Base-by-base conservation (phyloP, 1,140 invertebrate genomes). In the Lanistes nyassanus region DNA sequence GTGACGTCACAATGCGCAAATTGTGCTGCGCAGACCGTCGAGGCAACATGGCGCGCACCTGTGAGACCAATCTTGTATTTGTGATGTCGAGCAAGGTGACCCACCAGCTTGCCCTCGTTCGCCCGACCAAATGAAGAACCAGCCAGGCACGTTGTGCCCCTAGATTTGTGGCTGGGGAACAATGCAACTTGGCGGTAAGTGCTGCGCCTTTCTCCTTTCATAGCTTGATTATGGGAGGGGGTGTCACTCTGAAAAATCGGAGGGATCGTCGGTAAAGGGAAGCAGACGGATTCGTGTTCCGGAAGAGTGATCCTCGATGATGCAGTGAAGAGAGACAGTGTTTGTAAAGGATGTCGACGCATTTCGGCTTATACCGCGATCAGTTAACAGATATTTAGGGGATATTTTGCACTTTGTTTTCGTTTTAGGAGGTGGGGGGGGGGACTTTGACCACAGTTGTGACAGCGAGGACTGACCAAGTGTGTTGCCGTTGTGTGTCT, bases 1-100 rank as follows among this genome's bases (percentile, higher is more conserved):
- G 70, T 72, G 70, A 72, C 70, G 70, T 72, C 70, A 72, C 70
- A 72, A 72, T 72, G 70, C 70, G 70, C 70, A 72, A 72, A 62
- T 72, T 72, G 70, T 72, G 70, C 60, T 72, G 70, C 70, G 70
- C 70, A 72, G 70, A 72, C 70, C 56, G 55, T 62, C 70, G 47
- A 60, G 55, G 70, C 31, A 72, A 72, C 70, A 72, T 72, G 70
- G 70, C 70, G 70, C 70, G 70, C 70, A 72, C 70, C 70, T 72
- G 70, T 72, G 70, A 72, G 55, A 72, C 70, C 56, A 56, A 58
- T 60, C 55, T 72, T 72, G 65, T 67, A 39, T 67, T 67, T 67
- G 70, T 72, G 56, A 34, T 72, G 36, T 31, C 70, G 70, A 72
- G 60, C 55, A 72, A 72, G 70, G 70, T 72, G 70, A 72, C 70